Conservation (phyloP, 2,113 vertebrate species). For the Mystacornis crossleyi region DNA sequence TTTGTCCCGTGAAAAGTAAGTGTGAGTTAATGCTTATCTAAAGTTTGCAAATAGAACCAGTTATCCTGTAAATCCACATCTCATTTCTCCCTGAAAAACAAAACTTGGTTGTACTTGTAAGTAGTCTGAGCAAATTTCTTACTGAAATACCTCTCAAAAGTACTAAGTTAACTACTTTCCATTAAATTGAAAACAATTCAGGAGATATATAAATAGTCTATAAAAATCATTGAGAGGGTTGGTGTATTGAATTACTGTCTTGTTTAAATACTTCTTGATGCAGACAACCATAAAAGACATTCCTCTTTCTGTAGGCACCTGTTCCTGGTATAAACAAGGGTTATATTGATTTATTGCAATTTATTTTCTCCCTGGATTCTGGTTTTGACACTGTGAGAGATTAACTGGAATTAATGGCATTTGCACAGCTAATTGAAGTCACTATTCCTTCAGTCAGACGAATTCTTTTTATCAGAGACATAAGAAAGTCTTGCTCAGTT, state of each 20-base stretch:
- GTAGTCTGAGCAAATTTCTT: background rate
- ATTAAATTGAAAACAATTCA: slow-evolving; percentile 57
- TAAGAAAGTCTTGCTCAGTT: slow-evolving; percentile 68
- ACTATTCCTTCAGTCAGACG: slow-evolving; percentile 77
- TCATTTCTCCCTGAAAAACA: background rate
- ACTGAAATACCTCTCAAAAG: slow-evolving; percentile 31
- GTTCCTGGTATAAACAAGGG: slow-evolving; percentile 71
- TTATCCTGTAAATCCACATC: background rate
- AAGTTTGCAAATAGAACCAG: background rate
- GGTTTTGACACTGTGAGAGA: slow-evolving; percentile 75
- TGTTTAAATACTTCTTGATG: slow-evolving; percentile 72
- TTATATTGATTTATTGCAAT: slow-evolving; percentile 78
- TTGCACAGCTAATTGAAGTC: slow-evolving; percentile 82
- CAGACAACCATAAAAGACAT: slow-evolving; percentile 69
- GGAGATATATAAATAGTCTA: slow-evolving; percentile 35
- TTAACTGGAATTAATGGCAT: slow-evolving; percentile 83
- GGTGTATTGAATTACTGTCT: slow-evolving; percentile 73
- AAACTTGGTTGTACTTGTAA: background rate
- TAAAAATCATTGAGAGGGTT: slow-evolving; percentile 51
- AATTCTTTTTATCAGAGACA: slow-evolving; percentile 78
- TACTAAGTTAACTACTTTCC: slow-evolving; percentile 23
- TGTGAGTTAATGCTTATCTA: background rate
- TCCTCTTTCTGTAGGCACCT: slow-evolving; percentile 62
- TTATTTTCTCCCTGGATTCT: slow-evolving; percentile 77
- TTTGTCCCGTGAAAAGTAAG: background rate